These are phyloP conservation scores for Serripes groenlandicus DNA, from an alignment of 2,888 invertebrate species.

Conservation along the genomic window DNA sequence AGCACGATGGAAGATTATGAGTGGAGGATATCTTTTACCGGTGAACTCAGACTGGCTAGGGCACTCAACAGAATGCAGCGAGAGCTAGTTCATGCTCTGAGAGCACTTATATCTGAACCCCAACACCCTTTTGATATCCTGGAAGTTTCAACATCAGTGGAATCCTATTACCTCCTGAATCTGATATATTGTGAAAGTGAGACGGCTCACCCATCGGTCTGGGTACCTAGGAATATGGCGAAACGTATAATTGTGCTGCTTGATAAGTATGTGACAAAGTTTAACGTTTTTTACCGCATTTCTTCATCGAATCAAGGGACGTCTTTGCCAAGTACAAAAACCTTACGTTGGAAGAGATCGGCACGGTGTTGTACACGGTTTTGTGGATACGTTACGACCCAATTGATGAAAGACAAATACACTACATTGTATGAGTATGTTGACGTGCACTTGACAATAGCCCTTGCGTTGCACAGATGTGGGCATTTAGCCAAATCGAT, in stretches of 20 bases:
- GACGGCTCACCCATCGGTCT: not conserved
- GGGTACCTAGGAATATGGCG: conserved; percentile 31
- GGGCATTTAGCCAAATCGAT: not conserved
- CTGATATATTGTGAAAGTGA: conserved; percentile 38
- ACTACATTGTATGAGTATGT: not conserved
- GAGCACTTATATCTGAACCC: conserved; percentile 34
- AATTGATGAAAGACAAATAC: not conserved
- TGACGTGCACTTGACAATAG: conserved; percentile 6
- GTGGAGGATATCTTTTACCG: conserved; percentile 54
- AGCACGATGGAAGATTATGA: conserved; percentile 48
- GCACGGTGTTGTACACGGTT: conserved; percentile 29
- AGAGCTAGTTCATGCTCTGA: conserved; percentile 43
- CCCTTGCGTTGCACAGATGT: not conserved
- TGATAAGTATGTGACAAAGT: conserved; percentile 24
- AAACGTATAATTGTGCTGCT: conserved; percentile 24
- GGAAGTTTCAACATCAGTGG: conserved; percentile 25
- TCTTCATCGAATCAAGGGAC: conserved; percentile 31
- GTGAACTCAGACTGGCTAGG: conserved; percentile 42
- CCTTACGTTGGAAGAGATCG: conserved; percentile 19
- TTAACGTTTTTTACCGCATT: conserved; percentile 36
- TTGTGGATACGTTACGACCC: conserved; percentile 36
- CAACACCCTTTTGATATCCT: conserved; percentile 26
- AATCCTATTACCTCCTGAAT: conserved; percentile 41
- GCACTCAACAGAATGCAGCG: conserved; percentile 30
- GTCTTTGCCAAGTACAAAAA: conserved; percentile 28